Base-by-base conservation (phyloP, 2,113 vertebrate genomes). In the Python bivittatus region DNA sequence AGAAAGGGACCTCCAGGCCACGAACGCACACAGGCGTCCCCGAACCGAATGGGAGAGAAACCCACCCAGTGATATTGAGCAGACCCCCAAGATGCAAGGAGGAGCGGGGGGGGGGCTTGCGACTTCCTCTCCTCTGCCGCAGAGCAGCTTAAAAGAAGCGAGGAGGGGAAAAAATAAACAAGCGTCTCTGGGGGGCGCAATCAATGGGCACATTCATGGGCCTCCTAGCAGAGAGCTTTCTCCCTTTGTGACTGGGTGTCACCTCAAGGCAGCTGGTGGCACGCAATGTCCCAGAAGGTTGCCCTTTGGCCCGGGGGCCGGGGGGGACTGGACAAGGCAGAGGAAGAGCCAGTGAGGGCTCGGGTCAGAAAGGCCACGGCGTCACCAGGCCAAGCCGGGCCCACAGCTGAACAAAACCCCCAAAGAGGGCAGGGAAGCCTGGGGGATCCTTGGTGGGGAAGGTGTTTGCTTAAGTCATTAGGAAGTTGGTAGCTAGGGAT, bases 391-490 rank as follows among this genome's bases (percentile, higher is more conserved):
- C 96, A 94, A 96, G 97, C 97, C 96, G 94, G 97, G 97, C 97
- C 97, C 96, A 96, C 97, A 97, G 97, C 95, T 87, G 95, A 98
- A 99, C 99, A 99, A 99, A 99, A 97, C 97, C 96, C 96, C 95
- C 54, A 89, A 97, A 96, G 98, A 98, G 94, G 97, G 96, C 93
- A 72, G 97, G 97, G 87, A 97, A 97, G 96, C 97, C 98, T 95
- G 97, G 97, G 98, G 98, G 97, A 98, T 98, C 97, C 97, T 97
- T 98, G 99, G 33, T 88, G 91, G 98, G 96, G 3, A 89, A 98
- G 98, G 97, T 97, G 98, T 99, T 99, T 99, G 99, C 98, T 98
- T 98, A 99, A 99, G 98, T 97, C 98, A 99, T 99, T 99, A 99
- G 98, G 98, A 97, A 98, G 98, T 98, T 98, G 98, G 99, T 98